Base-by-base conservation (phyloP, 2,113 vertebrate species). In the Pseudorectes ferrugineus region DNA sequence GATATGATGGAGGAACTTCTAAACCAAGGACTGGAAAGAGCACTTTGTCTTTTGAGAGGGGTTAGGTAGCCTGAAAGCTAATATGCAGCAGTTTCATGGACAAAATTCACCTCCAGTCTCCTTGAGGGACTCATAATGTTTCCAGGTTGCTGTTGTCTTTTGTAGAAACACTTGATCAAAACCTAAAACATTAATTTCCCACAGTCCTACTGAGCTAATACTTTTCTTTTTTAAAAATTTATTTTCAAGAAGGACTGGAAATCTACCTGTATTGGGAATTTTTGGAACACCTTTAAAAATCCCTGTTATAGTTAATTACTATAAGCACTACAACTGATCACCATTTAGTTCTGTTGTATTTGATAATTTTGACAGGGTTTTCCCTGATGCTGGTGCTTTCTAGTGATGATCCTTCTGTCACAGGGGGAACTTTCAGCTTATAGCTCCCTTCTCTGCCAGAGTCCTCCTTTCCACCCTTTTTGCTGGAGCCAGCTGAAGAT, bases 1-100 rank as follows among this genome's bases (percentile, higher is more conserved):
- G 2, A 4, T 17, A 13, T 4, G 5, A 26, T 5, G 2, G 5
- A 8, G n/a, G 14, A 85, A 49, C 10, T 46, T 81, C 52, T 85
- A 59, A 93, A 61, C 8, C 0, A 2, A 59, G 22, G 28, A 67
- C 38, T 49, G 14, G 49, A 57, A 88, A 70, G 28, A 85, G 5
- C 12, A 38, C 18, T 79, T 76, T 45, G 20, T 3, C 17, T 82
- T 65, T 18, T 35, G 2, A 8, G 3, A 3, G 1, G 2, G 1
- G 0, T 9, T 71, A 23, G 9, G 26, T 42, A 68, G 29, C 40
- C 36, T 59, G 33, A 81, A 59, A 35, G 25, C 1, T 49, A 68
- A 49, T 33, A 36, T 16, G 28, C 22, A 65, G 25, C 33, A 68
- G 16, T 59, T 59, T 57, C 13, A 36, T 9, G 14, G 42, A 11